Percentiles rank a stretch among this genome's conserved stretches.
These are phyloP conservation scores for Anas bernieri DNA, from an alignment of 2,797 vertebrate genomes.

Conservation along the genomic window DNA sequence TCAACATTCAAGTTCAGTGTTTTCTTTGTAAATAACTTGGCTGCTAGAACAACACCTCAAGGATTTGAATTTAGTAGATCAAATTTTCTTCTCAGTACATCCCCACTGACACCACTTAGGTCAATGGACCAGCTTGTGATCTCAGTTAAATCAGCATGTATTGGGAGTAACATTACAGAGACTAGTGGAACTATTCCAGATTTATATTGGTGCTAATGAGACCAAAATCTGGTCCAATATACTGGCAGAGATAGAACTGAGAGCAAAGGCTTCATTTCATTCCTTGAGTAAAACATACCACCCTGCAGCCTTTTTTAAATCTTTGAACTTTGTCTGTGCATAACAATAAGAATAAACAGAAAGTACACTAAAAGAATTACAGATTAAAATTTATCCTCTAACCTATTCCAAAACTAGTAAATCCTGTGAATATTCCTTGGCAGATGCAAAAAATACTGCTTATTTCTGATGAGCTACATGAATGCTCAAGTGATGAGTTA, in stretches of 20 bases:
- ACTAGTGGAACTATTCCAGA: conserved; percentile 60
- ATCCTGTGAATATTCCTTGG: neutral
- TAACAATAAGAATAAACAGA: neutral
- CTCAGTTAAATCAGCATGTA: conserved; percentile 66
- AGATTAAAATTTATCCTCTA: neutral
- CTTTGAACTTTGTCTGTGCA: neutral
- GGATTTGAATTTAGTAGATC: conserved; percentile 73
- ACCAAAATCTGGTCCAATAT: conserved; percentile 44
- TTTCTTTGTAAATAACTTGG: conserved; percentile 69
- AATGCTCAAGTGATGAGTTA: neutral
- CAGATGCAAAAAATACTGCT: neutral
- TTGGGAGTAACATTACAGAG: conserved; percentile 59
- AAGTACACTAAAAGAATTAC: neutral
- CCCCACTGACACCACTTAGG: conserved; percentile 69
- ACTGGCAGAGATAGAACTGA: neutral
- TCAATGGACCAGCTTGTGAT: conserved; percentile 71
- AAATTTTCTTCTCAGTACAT: conserved; percentile 64
- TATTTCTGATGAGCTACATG: neutral
- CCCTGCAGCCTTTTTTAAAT: neutral
- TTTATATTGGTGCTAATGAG: conserved; percentile 64
- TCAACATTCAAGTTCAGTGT: conserved; percentile 69
- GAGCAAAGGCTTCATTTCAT: conserved; percentile 7
- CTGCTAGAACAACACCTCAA: conserved; percentile 67
- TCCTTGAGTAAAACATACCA: neutral
- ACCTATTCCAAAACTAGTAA: neutral